Evolutionary conservation across 2,888 invertebrate genomes (phyloP).

Genomic region (Synergus laeviventris): DNA sequence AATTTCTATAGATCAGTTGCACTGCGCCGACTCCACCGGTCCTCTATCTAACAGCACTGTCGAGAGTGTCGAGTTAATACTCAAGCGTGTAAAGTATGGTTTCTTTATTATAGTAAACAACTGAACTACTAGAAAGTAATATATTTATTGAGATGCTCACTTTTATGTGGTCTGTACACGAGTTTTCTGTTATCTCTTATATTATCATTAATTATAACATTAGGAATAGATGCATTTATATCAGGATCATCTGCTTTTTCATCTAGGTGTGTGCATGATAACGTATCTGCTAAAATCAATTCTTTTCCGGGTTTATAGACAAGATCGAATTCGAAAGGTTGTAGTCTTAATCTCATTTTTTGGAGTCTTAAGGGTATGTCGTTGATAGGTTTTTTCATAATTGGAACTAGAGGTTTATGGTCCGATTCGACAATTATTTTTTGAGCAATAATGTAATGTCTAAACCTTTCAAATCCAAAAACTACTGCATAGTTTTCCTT

Average conservation of each 20-base stretch:
- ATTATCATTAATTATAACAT: slow-evolving; percentile 36
- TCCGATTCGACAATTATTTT: slow-evolving; percentile 50
- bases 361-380: slow-evolving; percentile 48
- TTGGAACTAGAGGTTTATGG: slow-evolving; percentile 52
- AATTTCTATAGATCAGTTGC: too few relatives aligned
- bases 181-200: slow-evolving; percentile 41
- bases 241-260: slow-evolving; percentile 44
- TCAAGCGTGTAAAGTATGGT: too few relatives aligned
- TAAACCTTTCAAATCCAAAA: slow-evolving; percentile 52
- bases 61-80: too few relatives aligned
- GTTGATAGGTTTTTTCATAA: slow-evolving; percentile 49
- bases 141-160: too few relatives aligned
- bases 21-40: too few relatives aligned
- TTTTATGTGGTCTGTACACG: too few relatives aligned
- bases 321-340: not conserved
- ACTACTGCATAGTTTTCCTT: slow-evolving; percentile 53
- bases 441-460: slow-evolving; percentile 53
- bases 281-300: slow-evolving; percentile 49
- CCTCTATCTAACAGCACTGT: too few relatives aligned
- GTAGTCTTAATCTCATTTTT: slow-evolving; percentile 43
- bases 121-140: too few relatives aligned
- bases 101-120: too few relatives aligned
- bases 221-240: slow-evolving; percentile 47
- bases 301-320: slow-evolving; percentile 53
- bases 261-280: slow-evolving; percentile 50